Base-by-base conservation (phyloP, 2,113 vertebrate genomes). In the Dicaeum eximium region DNA sequence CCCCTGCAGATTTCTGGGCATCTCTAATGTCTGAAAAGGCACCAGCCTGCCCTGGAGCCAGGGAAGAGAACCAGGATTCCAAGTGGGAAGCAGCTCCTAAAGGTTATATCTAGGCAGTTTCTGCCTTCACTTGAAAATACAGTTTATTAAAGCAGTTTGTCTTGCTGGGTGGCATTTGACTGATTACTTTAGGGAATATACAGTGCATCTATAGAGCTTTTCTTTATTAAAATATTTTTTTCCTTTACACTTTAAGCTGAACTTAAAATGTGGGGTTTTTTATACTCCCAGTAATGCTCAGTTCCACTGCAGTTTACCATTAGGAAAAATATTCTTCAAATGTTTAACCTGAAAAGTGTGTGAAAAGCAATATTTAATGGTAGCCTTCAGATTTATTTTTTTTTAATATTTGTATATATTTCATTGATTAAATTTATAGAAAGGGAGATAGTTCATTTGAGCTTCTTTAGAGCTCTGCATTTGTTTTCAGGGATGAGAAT, bases 1-100 rank as follows among this genome's bases (percentile, higher is more conserved):
- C 24, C 45, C 6, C 0, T 33, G 33, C 28, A 75, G 13, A 11
- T 67, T 23, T 45, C 21, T 27, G 67, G 8, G 22, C 0, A 1
- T 22, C 51, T 84, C 2, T 44, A 3, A 15, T 8, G 25, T 20
- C 44, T 54, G 24, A 6, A n/a, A 73, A 61, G 51, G 15, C 28
- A 71, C 18, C 62, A 48, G 33, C 25, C 48, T 66, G 47, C 30
- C 25, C 58, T 80, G 45, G 40, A 33, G 50, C 61, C 50, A 65
- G 62, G 48, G 47, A 58, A 58, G 38, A n/a, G 27, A 74, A n/a
- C 51, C 27, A 28, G 58, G 25, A 60, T n/a, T 90, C 30, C 54
- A 33, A 73, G 66, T 25, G 69, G 40, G 37, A 73, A 80, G 7
- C 23, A 31, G 11, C 47, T 57, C 1, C 54, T 47, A 0, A 57